A percentile compares a stretch with the other conserved stretches of the same genome.
Evolutionary conservation across 2,888 invertebrate species (phyloP).

Genomic region (Drosophila affinis): DNA sequence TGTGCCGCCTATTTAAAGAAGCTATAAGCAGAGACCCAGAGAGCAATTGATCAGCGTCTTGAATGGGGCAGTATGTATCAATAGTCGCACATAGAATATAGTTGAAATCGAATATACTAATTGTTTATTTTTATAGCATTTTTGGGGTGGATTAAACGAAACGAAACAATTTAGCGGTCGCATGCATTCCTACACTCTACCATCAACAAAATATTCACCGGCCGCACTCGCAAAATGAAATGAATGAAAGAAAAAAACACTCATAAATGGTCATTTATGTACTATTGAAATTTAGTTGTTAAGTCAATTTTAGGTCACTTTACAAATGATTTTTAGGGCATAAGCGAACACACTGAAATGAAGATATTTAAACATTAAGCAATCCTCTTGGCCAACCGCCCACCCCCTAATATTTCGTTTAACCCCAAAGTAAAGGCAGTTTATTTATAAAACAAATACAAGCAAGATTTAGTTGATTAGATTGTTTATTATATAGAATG

Average conservation of each 20-base stretch:
- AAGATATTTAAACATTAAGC: constrained; percentile 29
- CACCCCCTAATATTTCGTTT: constrained; percentile 24
- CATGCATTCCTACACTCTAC: constrained; percentile 47
- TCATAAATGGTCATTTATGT: constrained; percentile 63
- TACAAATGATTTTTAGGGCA: constrained; percentile 66
- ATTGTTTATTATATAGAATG: constrained; percentile 62
- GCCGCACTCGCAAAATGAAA: constrained; percentile 7
- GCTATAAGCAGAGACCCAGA: constrained; percentile 68
- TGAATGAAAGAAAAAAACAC: constrained; percentile 21
- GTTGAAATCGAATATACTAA: neutral
- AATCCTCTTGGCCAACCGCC: constrained; percentile 13
- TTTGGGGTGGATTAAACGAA: neutral
- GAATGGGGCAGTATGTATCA: constrained; percentile 39
- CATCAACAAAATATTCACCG: constrained; percentile 31
- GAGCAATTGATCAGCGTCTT: constrained; percentile 28
- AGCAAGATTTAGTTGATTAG: constrained; percentile 54
- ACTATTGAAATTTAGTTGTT: constrained; percentile 71
- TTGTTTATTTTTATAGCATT: constrained; percentile 36
- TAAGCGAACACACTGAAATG: constrained; percentile 48
- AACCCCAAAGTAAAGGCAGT: constrained; percentile 31
- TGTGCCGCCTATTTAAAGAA: constrained; percentile 84
- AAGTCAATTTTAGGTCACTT: constrained; percentile 66
- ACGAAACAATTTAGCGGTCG: constrained; percentile 33
- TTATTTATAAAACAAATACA: constrained; percentile 47
- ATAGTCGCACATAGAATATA: neutral